phyloP scores from a whole-genome alignment of 2,797 vertebrate genomes.

The Poeciliopsis infans region DNA sequence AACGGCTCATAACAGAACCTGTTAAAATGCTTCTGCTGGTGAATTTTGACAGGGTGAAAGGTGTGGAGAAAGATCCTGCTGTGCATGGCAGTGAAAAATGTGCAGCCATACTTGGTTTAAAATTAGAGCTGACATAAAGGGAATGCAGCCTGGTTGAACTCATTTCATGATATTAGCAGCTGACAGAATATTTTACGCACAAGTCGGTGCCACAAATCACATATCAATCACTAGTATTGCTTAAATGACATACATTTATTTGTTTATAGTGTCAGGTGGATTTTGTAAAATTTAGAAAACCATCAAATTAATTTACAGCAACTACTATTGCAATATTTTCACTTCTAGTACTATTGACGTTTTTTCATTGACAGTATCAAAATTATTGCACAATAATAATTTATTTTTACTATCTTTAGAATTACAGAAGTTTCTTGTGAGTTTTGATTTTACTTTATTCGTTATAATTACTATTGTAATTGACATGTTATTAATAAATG shows the following conservation, averaged over 20 bases:
- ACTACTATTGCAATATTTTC: too few species aligned
- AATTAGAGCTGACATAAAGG: background rate
- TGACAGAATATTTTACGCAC: background rate
- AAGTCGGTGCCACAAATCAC: background rate
- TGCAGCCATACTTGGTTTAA: slow-evolving; percentile 17
- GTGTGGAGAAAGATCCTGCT: slow-evolving; percentile 39
- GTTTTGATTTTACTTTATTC: background rate
- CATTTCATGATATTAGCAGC: background rate
- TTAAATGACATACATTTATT: background rate
- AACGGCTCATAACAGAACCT: slow-evolving; percentile 54
- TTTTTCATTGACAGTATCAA: background rate
- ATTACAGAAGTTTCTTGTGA: background rate
- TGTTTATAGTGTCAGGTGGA: background rate
- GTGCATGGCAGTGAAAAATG: slow-evolving; percentile 22
- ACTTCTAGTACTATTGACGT: background rate
- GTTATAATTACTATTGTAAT: background rate
- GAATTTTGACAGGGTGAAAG: slow-evolving; percentile 57
- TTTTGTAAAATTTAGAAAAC: background rate
- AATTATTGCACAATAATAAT: background rate
- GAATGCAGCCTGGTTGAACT: background rate
- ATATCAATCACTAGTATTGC: background rate
- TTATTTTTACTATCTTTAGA: background rate
- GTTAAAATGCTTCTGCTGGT: slow-evolving; percentile 48
- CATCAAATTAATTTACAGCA: background rate
- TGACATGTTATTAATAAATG: background rate